Percentiles rank a stretch among this genome's conserved stretches.
Conservation (phyloP, 2,113 vertebrate genomes). For the Calidris pugnax region DNA sequence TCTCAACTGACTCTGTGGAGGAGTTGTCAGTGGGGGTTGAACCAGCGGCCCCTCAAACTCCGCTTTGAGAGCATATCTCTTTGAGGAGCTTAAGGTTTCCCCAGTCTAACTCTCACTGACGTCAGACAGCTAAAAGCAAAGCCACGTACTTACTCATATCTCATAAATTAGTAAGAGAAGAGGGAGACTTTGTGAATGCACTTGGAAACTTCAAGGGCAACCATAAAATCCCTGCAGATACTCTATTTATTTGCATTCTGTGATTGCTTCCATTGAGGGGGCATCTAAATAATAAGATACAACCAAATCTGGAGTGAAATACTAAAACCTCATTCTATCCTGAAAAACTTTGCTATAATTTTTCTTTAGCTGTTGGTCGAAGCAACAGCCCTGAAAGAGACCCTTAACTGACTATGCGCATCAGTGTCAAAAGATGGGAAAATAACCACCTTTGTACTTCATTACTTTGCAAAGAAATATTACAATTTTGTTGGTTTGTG, state of each 20-base stretch:
- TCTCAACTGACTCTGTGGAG: not conserved
- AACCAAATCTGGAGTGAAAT: not conserved
- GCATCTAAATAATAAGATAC: not conserved
- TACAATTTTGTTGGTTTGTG: not conserved
- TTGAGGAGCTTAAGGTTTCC: not conserved
- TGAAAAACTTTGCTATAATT: not conserved
- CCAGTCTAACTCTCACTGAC: rapidly evolving
- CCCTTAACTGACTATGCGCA: not conserved
- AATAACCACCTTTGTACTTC: not conserved
- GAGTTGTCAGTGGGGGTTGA: not conserved
- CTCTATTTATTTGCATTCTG: not conserved
- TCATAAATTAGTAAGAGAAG: not conserved
- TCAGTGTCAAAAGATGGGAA: not conserved
- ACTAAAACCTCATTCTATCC: not conserved
- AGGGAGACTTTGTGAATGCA: not conserved
- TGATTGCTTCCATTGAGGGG: not conserved
- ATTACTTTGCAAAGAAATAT: not conserved
- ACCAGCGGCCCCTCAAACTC: not conserved
- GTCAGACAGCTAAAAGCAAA: not conserved
- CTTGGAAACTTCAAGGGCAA: not conserved
- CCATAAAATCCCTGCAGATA: not conserved
- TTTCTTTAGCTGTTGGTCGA: not conserved
- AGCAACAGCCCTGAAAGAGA: not conserved
- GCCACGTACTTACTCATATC: not conserved
- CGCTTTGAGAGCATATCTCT: not conserved